These are phyloP conservation scores for Ommatoiulus sabulosus DNA, from an alignment of 2,888 invertebrate genomes.

Conservation along the genomic window DNA sequence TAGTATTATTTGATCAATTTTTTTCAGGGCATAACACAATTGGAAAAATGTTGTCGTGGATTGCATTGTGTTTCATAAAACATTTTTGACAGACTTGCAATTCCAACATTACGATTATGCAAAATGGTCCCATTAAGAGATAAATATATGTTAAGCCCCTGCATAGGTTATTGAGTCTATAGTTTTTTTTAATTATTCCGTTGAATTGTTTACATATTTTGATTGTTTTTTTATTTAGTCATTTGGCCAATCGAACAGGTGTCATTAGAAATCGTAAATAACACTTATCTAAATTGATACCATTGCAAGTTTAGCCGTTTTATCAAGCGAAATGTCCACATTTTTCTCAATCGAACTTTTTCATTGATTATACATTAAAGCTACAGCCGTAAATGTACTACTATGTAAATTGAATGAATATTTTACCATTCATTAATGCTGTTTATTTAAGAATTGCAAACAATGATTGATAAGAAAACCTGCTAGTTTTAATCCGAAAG, in stretches of 20 bases:
- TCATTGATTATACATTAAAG: not conserved
- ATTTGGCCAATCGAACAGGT: not conserved
- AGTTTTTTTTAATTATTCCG: not conserved
- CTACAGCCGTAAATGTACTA: not conserved
- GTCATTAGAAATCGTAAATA: conserved; percentile 3
- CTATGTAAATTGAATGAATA: not conserved
- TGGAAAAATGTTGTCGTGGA: not conserved
- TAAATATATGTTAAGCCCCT: not conserved
- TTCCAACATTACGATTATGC: not conserved
- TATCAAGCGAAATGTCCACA: not conserved
- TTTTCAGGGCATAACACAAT: not conserved
- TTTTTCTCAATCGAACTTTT: not conserved
- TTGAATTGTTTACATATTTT: not conserved
- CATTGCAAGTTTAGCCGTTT: not conserved
- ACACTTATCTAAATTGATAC: conserved; percentile 11
- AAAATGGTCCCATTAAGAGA: not conserved
- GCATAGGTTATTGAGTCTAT: not conserved
- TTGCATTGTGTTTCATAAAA: not conserved
- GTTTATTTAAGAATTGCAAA: not conserved
- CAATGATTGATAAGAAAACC: conserved; percentile 17
- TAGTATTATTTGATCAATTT: not conserved
- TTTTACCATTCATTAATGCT: conserved; percentile 11
- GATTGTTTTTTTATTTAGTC: not conserved
- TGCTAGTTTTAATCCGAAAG: not conserved
- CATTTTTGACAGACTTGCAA: not conserved